Percentiles rank a stretch among this genome's conserved stretches.
Conservation (phyloP, 2,113 vertebrate species). For the Salvator merianae region DNA sequence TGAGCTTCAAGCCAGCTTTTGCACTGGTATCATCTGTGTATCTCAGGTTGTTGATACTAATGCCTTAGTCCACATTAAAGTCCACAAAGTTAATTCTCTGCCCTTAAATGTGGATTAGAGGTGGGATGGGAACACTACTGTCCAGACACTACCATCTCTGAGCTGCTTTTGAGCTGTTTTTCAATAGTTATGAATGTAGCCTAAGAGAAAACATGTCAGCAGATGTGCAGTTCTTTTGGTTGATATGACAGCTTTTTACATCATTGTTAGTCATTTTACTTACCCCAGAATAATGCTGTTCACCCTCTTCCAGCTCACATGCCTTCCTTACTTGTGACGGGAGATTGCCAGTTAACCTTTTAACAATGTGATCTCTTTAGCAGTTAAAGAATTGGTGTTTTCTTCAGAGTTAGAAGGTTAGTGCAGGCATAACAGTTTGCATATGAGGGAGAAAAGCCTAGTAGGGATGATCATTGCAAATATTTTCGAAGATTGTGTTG, state of each 20-base stretch:
- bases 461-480: not conserved
- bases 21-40: no score
- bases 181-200: no score
- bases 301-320: not conserved
- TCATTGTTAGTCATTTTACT: not conserved
- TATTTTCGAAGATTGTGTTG: not conserved
- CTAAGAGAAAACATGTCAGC: not conserved
- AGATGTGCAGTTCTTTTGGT: not conserved
- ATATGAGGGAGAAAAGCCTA: not conserved
- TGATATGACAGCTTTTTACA: not conserved
- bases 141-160: no score
- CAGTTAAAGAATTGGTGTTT: not conserved
- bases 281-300: not conserved
- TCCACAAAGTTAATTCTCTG: no score
- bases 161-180: no score
- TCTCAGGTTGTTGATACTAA: no score
- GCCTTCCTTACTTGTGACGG: not conserved
- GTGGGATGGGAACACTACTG: no score
- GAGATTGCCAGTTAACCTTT: not conserved
- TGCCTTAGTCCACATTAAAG: no score
- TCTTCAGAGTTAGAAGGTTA: not conserved
- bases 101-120: no score
- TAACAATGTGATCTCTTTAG: not conserved
- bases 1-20: no score
- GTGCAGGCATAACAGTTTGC: not conserved